phyloP scores from a whole-genome alignment of 1,140 invertebrate species.

The Lycorma delicatula region DNA sequence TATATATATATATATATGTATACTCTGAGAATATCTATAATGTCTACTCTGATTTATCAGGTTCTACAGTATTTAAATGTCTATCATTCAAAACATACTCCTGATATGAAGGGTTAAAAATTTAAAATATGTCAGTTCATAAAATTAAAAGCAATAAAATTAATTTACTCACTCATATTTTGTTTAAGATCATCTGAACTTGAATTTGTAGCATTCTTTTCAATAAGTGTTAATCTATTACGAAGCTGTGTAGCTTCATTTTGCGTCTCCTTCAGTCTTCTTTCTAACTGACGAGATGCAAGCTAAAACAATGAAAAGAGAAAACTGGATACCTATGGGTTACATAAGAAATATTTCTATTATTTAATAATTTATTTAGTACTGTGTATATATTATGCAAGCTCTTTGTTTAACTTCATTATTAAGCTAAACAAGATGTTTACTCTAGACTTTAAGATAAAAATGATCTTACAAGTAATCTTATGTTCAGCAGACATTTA shows the following conservation, averaged over 20 bases:
- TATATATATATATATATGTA: neutral
- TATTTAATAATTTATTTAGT: no score
- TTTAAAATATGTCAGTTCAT: neutral
- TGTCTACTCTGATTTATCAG: neutral
- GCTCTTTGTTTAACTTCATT: no score
- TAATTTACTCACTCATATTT: conserved; percentile 13
- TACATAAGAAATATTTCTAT: no score
- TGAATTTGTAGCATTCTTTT: conserved; percentile 35
- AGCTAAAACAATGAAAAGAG: conserved; percentile 39
- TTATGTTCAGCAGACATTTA: no score
- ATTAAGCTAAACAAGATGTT: no score
- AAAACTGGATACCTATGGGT: conserved; percentile 6
- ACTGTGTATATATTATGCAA: no score
- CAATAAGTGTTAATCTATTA: conserved; percentile 54
- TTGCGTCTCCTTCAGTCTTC: conserved; percentile 64
- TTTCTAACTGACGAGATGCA: conserved; percentile 58
- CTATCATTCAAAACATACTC: neutral
- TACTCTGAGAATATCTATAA: neutral
- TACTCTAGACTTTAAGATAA: no score
- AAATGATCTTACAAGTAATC: no score
- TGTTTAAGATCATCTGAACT: conserved; percentile 8
- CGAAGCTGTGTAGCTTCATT: conserved; percentile 63
- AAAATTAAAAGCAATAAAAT: neutral
- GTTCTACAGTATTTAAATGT: neutral
- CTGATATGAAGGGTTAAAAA: neutral